Evolutionary conservation across 2,888 invertebrate species (phyloP).

Genomic region (Tetropium fuscum): DNA sequence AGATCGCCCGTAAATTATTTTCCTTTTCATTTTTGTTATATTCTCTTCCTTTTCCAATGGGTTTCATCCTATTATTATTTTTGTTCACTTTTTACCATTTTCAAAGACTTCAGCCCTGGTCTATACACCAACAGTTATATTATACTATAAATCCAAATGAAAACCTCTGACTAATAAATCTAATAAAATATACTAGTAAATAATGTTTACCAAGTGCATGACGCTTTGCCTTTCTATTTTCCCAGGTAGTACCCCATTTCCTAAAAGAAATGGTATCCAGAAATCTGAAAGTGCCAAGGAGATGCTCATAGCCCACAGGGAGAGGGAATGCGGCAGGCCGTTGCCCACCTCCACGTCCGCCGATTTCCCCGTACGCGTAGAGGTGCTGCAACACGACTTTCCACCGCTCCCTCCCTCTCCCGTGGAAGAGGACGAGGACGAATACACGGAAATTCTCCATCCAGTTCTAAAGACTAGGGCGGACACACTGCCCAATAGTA

Average conservation of each 20-base stretch:
- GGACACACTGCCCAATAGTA: constrained; percentile 69
- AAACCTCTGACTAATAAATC: too few relatives aligned
- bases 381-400: constrained; percentile 77
- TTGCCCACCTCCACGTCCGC: constrained; percentile 65
- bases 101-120: too few relatives aligned
- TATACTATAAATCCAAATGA: too few relatives aligned
- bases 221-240: too few relatives aligned
- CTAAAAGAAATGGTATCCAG: constrained; percentile 75
- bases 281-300: constrained; percentile 82
- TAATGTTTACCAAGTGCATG: too few relatives aligned
- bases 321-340: constrained; percentile 49
- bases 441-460: constrained; percentile 76
- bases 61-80: too few relatives aligned
- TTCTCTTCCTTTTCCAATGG: too few relatives aligned
- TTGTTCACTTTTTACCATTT: too few relatives aligned
- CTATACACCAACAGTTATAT: too few relatives aligned
- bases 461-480: constrained; percentile 68
- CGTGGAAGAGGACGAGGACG: constrained; percentile 82
- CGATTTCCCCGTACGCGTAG: constrained; percentile 74
- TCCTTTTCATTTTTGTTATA: too few relatives aligned
- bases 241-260: constrained; percentile 65
- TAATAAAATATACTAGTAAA: too few relatives aligned
- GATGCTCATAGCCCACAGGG: constrained; percentile 72
- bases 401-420: constrained; percentile 88
- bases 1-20: too few relatives aligned